These are phyloP conservation scores for Cynodonichthys magdalenae DNA, from an alignment of 2,797 vertebrate genomes.

Conservation along the genomic window DNA sequence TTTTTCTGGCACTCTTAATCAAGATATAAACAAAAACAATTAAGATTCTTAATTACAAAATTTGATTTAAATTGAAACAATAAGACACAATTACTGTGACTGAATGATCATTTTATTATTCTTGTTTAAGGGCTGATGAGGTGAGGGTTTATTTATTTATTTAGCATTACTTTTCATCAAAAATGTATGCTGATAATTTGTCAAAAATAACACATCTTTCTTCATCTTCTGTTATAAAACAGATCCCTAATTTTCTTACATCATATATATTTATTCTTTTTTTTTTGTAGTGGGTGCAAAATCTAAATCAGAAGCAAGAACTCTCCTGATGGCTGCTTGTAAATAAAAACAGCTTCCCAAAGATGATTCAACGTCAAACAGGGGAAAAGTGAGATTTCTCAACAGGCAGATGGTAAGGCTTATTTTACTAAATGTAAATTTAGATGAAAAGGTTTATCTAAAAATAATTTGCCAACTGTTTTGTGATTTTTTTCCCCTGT, in stretches of 20 bases:
- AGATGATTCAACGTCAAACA: slow-evolving; percentile 70
- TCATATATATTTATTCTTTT: too few species aligned
- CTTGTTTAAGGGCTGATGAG: background rate
- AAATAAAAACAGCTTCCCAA: slow-evolving; percentile 72
- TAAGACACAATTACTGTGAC: background rate
- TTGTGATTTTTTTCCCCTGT: slow-evolving; percentile 20
- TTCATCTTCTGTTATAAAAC: background rate
- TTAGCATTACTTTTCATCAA: too few species aligned
- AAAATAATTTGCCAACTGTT: slow-evolving; percentile 62
- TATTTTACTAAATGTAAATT: slow-evolving; percentile 67
- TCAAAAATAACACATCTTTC: too few species aligned
- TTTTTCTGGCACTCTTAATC: background rate
- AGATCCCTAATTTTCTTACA: too few species aligned
- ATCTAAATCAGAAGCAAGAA: slow-evolving; percentile 45
- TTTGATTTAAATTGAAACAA: background rate
- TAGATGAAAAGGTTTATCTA: slow-evolving; percentile 70
- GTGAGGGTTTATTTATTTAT: too few species aligned
- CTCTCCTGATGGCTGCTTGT: slow-evolving; percentile 68
- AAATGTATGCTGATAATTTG: too few species aligned
- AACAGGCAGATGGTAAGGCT: slow-evolving; percentile 62
- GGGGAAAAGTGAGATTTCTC: slow-evolving; percentile 62
- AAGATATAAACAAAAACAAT: background rate
- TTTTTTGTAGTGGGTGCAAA: too few species aligned
- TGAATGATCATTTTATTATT: background rate
- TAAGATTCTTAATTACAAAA: background rate